These are phyloP conservation scores for Hanleya hanleyi DNA, from an alignment of 2,888 invertebrate species.

Conservation along the genomic window DNA sequence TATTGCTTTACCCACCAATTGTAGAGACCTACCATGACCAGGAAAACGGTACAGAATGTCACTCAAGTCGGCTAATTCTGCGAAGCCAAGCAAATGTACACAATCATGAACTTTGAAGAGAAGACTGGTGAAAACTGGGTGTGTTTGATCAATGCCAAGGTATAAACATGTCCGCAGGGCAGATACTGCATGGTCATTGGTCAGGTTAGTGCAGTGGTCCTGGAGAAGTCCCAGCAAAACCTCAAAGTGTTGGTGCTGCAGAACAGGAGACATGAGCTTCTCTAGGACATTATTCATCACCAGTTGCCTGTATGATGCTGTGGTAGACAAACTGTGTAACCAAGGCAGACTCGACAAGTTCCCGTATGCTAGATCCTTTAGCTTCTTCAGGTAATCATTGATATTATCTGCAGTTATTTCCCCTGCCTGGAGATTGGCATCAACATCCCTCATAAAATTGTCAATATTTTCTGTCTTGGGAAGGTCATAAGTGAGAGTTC, in stretches of 20 bases:
- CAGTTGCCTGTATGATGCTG: slow-evolving; percentile 33
- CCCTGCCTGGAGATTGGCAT: too few relatives aligned
- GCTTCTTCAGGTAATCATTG: neutral
- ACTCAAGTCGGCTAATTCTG: slow-evolving; percentile 7
- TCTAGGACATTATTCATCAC: slow-evolving; percentile 28
- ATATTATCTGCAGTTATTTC: slow-evolving; percentile 6
- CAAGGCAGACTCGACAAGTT: slow-evolving; percentile 25
- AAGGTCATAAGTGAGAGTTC: too few relatives aligned
- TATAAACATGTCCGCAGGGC: slow-evolving; percentile 14
- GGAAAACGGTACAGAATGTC: too few relatives aligned
- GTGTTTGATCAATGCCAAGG: slow-evolving; percentile 13
- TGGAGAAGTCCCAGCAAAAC: slow-evolving; percentile 12
- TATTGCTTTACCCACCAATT: neutral
- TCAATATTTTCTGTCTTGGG: too few relatives aligned
- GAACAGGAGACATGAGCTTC: slow-evolving; percentile 16
- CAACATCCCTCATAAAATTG: too few relatives aligned
- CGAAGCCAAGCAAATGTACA: slow-evolving; percentile 4
- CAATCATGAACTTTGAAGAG: slow-evolving; percentile 14
- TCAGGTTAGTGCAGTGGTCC: slow-evolving; percentile 16
- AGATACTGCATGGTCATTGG: slow-evolving; percentile 16
- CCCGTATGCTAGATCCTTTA: slow-evolving; percentile 20
- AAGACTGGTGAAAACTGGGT: slow-evolving; percentile 13
- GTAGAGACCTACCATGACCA: slow-evolving; percentile 4
- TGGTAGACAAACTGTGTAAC: slow-evolving; percentile 26
- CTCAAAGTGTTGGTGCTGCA: slow-evolving; percentile 11